phyloP scores from a whole-genome alignment of 2,113 vertebrate genomes.

The Callipepla squamata region DNA sequence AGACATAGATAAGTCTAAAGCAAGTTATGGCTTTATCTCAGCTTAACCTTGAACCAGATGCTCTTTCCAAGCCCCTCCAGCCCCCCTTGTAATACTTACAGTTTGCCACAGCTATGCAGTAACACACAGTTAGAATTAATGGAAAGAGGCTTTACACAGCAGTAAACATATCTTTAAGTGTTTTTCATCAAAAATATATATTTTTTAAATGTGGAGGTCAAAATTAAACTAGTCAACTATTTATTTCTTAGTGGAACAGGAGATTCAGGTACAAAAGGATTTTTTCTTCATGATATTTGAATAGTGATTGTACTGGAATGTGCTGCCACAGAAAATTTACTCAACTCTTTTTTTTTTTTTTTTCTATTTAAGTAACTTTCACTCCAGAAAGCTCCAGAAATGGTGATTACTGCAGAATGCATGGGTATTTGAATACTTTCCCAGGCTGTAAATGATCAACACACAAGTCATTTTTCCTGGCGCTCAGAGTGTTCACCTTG shows the following conservation, averaged over 20 bases:
- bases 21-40: slow-evolving; percentile 53
- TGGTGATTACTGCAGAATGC: not conserved
- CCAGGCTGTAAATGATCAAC: slow-evolving; percentile 64
- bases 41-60: slow-evolving; percentile 48
- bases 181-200: not conserved
- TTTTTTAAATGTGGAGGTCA: slow-evolving; percentile 23
- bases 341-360: not conserved
- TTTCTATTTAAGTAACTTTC: not conserved
- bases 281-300: not conserved
- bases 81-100: rapidly evolving
- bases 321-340: not conserved
- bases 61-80: not conserved
- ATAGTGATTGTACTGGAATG: not conserved
- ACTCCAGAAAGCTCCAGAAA: not conserved
- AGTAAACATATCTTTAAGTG: not conserved
- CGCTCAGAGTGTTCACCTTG: not conserved
- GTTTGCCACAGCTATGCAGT: not conserved
- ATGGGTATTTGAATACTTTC: slow-evolving; percentile 66
- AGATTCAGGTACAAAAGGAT: not conserved
- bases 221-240: slow-evolving; percentile 47
- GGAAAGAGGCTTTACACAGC: not conserved
- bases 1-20: slow-evolving; percentile 39
- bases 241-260: not conserved
- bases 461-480: slow-evolving; percentile 62
- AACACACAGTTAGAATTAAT: not conserved